Evolutionary conservation across 2,113 vertebrate genomes (phyloP), one percentile per base, ranked within the genome.

Genomic region (Sylvia atricapilla): DNA sequence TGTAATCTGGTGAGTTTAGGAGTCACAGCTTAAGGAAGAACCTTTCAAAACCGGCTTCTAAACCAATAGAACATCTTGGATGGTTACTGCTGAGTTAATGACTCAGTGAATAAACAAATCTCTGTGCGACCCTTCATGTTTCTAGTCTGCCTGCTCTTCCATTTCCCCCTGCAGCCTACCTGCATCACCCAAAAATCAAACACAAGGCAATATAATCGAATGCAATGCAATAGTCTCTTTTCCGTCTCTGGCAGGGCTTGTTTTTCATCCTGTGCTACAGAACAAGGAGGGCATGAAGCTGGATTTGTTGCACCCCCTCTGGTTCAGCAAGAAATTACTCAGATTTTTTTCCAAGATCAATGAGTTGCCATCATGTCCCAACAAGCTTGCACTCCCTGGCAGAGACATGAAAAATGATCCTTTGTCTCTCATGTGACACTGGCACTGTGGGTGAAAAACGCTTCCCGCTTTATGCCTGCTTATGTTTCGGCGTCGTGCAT

Each of bases 251-350:
- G 10, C 69, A 55, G 64, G 50, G 53, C 72, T 87, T 82, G 47
- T 84, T 94, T 89, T 79, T 84, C 55, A 77, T 49, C 62, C 76
- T 41, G 21, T 50, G 30, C 53, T 68, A 28, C 56, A 70, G 73
- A 89, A 33, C 41, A 68, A 63, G 58, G 62, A 3, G 2, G 28
- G 24, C 37, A 50, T 20, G 43, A 76, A 89, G 35, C 43, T 50
- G 73, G 56, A 94, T 77, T 94, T 66, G 33, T 91, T 43, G 27
- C 49, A 74, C 49, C 46, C 12, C n/a, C 53, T 90, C 91, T 67
- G 58, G 62, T 64, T 95, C 80, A 76, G 64, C 37, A 52, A 89
- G 91, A 96, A 95, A 96, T 67, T 37, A 55, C 77, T 85, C 31
- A 7, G 50, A 68, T 69, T 56, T 82, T 87, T 88, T 90, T 64